These are phyloP conservation scores for Drosophila neocordata DNA, from an alignment of 1,140 invertebrate genomes.

Conservation along the genomic window DNA sequence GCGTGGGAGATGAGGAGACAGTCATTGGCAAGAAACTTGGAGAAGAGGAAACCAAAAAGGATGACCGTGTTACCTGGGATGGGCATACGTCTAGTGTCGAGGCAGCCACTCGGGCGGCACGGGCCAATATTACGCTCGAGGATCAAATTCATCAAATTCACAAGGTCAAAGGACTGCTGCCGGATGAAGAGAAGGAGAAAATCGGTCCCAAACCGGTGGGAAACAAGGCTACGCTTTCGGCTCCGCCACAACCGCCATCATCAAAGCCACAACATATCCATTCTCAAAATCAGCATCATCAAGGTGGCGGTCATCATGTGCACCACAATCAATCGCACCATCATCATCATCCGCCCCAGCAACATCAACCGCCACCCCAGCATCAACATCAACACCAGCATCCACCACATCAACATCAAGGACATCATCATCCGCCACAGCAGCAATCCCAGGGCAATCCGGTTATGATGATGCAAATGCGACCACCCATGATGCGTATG, in stretches of 20 bases:
- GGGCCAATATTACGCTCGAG: constrained; percentile 97
- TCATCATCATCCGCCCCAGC: constrained; percentile 53
- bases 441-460: constrained; percentile 71
- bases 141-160: constrained; percentile 99
- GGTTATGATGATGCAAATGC: constrained; percentile 88
- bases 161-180: constrained; percentile 95
- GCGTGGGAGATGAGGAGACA: constrained; percentile 98
- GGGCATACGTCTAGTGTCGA: constrained; percentile 98
- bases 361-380: constrained; percentile 35
- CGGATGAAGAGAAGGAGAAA: constrained; percentile 97
- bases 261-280: constrained; percentile 55
- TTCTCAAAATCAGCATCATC: constrained; percentile 57
- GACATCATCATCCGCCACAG: constrained; percentile 62
- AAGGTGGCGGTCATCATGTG: constrained; percentile 51
- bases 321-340: constrained; percentile 41
- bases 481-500: constrained; percentile 86
- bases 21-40: constrained; percentile 99
- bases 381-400: constrained; percentile 58
- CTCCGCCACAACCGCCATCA: constrained; percentile 60
- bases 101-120: constrained; percentile 93
- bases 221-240: constrained; percentile 71
- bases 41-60: constrained; percentile 94
- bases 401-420: constrained; percentile 40
- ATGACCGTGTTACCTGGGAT: constrained; percentile 98
- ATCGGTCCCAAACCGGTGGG: constrained; percentile 91